Base-by-base conservation (phyloP, 2,888 invertebrate genomes). In the Andrena trimmerana region DNA sequence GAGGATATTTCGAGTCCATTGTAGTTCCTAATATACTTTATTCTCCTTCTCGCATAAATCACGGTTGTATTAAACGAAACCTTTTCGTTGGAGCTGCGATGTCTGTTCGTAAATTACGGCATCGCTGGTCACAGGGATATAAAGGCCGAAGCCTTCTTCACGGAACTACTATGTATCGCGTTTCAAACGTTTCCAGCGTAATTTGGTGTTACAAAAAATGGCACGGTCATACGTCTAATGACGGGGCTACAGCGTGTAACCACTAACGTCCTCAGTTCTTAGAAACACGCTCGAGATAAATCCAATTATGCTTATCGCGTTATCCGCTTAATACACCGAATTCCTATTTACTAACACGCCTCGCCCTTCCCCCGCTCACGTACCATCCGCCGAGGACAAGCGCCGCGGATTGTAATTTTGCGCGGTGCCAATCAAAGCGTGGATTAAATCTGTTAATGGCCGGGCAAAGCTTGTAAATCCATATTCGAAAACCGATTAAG, bases 391-490 rank as follows among this genome's bases (percentile, higher is more conserved):
- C 33, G 67, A 36, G 62, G 69, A 83, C 72, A 76, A 71, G 75
- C 62, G 57, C 68, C 29, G 75, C 52, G 77, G 86, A 81, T 82
- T 76, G 77, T 88, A 86, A 88, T 87, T 86, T 86, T 57, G 72
- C 70, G 63, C 76, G 57, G 72, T 71, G 69, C 66, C 85, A 80
- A 83, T 86, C 82, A 84, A 88, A 86, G 82, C 79, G 71, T 78
- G 81, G 80, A 88, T 88, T 88, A 82, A 84, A 86, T 86, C 81
- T 88, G 87, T 89, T 89, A 85, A 89, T 78, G 76, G 73, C 33
- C 80, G 66, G 50, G 72, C 78, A 78, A 81, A 78, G 85, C 83
- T 85, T 85, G 87, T 89, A 85, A 88, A 88, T 87, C 83, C 85
- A 78, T 71, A 85, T 81, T 87, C 80, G 80, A 85, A 89, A 87